Evolutionary conservation across 2,888 invertebrate genomes (phyloP), one percentile per base, ranked within the genome.

Genomic region (Sphinx pinastri): DNA sequence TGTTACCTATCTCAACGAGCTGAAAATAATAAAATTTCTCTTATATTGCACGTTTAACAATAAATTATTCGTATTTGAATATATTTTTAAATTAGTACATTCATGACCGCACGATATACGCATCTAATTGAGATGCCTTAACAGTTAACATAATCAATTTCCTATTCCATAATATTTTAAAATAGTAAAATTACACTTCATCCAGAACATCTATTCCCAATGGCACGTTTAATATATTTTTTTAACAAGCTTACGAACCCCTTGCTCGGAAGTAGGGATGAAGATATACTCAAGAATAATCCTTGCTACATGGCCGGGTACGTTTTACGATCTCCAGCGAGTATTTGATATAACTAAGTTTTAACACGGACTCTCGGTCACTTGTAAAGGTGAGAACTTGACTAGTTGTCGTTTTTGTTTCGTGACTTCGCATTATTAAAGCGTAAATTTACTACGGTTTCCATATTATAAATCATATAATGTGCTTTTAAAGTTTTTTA

Each of bases 271-370:
- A 67, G 67, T 67, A 63, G 19, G 63, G 60, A 60, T 60, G 19
- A 51, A 51, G 59, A 67, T 60, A 38, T 60, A 54, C 60, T 60
- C 60, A 49, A 63, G 51, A 69, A 63, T 69, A 69, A 63, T 45
- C 63, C 63, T 16, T 45, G 59, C 31, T 45, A 38, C 38, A 66
- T 57, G 67, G 67, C 58, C n/a, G 67, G 70, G 67, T 52, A 59
- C 67, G 67, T 70, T 70, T 70, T 67, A 70, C 70, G 70, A 70
- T 47, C 70, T 59, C 38, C 19, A 16, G 5, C 51, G 70, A 49
- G 51, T 66, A 25, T 70, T 67, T 31, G 25, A n/a, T 66, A 57
- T 54, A 67, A 70, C 66, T 70, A 16, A 58, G 57, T 70, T 70
- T 70, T 67, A 70, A 31, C 67, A 59, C 51, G 55, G 31, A 51